Evolutionary conservation across 1,140 invertebrate species (phyloP), one percentile per base, ranked within the genome.

Genomic region (Atopsyche davidsoni): DNA sequence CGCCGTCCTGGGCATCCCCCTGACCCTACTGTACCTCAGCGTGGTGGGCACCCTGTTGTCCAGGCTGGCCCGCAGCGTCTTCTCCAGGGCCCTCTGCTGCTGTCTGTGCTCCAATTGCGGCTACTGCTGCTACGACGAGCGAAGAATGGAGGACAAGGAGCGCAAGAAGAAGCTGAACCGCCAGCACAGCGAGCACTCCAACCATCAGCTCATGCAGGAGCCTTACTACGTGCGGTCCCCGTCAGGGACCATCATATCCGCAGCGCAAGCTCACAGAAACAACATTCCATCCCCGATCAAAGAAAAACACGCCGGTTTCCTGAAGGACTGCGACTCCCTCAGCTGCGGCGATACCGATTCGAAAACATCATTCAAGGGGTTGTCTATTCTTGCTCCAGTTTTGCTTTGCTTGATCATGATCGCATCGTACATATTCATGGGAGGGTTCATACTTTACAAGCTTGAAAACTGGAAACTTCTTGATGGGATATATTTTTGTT

Each of bases 401-500:
- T 72, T 82, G 32, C 77, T 89, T 18, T 90, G 87, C 62, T 72
- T 90, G 3, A 77, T 78, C 4, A 82, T 86, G 55, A 88, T 93
- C 76, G 78, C 89, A 43, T 81, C 82, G 53, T 94, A 93, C 61
- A 89, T 93, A 32, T 78, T 86, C 45, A 79, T 87, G 14, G 96
- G 96, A 1, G 91, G 93, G 1, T 81, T 93, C 25, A 79, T 93
- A 7, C 81, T 98, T 22, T 84, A 87, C 60, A 82, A 87, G 59
- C 72, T 92, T 55, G 90, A 95, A 67, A 82, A 84, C 50, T 92
- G 89, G 90, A 81, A 81, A 47, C 82, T 91, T 35, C 75, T 95
- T 32, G 90, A 96, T 64, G 89, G 89, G n/a, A 83, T 90, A 58
- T 94, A 93, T 65, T 95, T 95, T 65, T 94, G 91, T 68, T 95